These are phyloP conservation scores for Psix sp. DNA, from an alignment of 1,140 invertebrate genomes.

Conservation along the genomic window DNA sequence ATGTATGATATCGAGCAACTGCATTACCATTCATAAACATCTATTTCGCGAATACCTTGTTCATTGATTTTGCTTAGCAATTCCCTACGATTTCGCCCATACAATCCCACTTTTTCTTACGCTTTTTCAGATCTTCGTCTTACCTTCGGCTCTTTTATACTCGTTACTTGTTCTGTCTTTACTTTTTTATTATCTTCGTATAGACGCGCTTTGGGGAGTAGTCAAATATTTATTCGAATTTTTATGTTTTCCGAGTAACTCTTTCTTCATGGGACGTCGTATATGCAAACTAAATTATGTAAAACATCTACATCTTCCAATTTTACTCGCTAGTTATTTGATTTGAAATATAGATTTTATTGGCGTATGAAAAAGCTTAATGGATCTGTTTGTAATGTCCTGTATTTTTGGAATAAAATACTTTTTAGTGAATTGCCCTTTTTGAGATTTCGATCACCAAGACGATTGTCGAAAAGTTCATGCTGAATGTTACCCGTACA, in stretches of 20 bases:
- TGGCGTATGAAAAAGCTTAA: too few relatives aligned
- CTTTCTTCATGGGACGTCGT: slow-evolving; percentile 7
- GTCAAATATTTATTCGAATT: slow-evolving; percentile 47
- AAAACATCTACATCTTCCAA: slow-evolving; percentile 6
- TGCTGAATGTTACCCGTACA: background rate
- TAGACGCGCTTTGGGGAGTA: background rate
- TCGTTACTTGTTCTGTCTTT: slow-evolving; percentile 8
- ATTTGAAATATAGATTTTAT: background rate
- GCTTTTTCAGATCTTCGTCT: slow-evolving; percentile 27
- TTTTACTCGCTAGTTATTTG: slow-evolving; percentile 5
- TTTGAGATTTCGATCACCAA: background rate
- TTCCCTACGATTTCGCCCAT: too few relatives aligned
- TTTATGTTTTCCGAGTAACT: slow-evolving; percentile 13
- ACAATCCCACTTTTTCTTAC: slow-evolving; percentile 14
- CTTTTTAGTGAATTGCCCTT: too few relatives aligned
- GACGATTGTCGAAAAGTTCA: background rate
- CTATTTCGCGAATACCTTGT: slow-evolving; percentile 43
- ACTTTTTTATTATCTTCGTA: slow-evolving; percentile 26
- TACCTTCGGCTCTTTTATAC: slow-evolving; percentile 15
- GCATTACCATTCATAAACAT: slow-evolving; percentile 59
- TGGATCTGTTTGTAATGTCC: too few relatives aligned
- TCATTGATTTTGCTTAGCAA: slow-evolving; percentile 53
- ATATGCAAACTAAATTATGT: slow-evolving; percentile 17
- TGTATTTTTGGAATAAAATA: too few relatives aligned
- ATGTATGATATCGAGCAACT: slow-evolving; percentile 51